Percentiles rank a stretch among this genome's conserved stretches.
Evolutionary conservation across 2,113 vertebrate species (phyloP).

Genomic region (Grammomys surdaster): DNA sequence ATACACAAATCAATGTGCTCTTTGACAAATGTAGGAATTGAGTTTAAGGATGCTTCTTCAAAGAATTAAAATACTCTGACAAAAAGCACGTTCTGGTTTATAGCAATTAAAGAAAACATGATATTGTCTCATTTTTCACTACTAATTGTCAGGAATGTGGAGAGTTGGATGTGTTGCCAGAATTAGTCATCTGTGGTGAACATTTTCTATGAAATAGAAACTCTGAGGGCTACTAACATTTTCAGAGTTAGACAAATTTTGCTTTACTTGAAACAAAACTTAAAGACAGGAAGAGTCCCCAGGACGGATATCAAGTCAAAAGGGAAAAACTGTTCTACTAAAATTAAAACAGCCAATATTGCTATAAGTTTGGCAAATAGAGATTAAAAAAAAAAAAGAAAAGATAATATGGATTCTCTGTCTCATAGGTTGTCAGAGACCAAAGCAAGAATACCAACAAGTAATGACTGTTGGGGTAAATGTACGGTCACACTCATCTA

Average conservation of each 20-base stretch:
- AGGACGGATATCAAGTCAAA: conserved; percentile 54
- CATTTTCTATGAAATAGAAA: conserved; percentile 54
- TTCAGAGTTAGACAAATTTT: conserved; percentile 41
- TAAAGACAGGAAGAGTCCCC: conserved; percentile 48
- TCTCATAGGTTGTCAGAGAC: conserved; percentile 29
- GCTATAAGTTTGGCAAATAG: background rate
- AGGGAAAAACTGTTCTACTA: conserved; percentile 27
- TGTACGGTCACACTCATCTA: background rate
- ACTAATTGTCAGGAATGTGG: conserved; percentile 7
- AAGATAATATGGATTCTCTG: background rate
- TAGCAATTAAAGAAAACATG: conserved; percentile 25
- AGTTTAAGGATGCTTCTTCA: conserved; percentile 15
- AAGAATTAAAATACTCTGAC: conserved; percentile 5
- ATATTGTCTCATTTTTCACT: background rate
- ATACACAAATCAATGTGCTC: background rate
- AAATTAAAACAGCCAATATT: conserved; percentile 46
- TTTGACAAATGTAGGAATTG: conserved; percentile 15
- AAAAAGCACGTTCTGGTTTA: conserved; percentile 9
- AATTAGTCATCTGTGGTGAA: background rate
- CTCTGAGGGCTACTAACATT: conserved; percentile 13
- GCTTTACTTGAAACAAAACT: conserved; percentile 42
- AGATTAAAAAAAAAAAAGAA: background rate
- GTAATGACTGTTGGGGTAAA: background rate
- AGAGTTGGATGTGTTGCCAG: background rate
- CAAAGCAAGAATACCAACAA: background rate